A percentile compares a stretch with the other conserved stretches of the same genome.
Evolutionary conservation across 92 coral and sea anemone species (phyloP).

Genomic region (Bergia puertoricense): DNA sequence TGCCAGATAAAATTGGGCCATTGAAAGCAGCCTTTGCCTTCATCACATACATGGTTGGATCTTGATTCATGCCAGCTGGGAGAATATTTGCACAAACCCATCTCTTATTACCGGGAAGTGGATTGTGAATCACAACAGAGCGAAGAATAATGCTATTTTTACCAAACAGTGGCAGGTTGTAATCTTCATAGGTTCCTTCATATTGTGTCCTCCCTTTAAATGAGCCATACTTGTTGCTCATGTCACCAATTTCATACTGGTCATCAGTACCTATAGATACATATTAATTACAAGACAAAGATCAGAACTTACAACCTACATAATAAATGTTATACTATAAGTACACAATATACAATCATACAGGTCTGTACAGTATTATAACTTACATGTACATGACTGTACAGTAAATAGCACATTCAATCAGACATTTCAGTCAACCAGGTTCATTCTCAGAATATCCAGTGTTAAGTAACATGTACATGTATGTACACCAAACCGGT

Average conservation of each 20-base stretch:
- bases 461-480: too few species aligned
- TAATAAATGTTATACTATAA: too few species aligned
- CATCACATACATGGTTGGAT: slow-evolving; percentile 46
- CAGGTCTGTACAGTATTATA: too few species aligned
- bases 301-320: neutral
- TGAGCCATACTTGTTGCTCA: slow-evolving; percentile 88
- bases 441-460: too few species aligned
- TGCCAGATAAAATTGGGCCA: slow-evolving; percentile 79
- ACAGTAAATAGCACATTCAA: too few species aligned
- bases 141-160: slow-evolving; percentile 83
- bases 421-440: too few species aligned
- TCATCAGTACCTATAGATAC: slow-evolving; percentile 79
- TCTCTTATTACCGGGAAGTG: slow-evolving; percentile 61
- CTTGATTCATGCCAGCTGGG: slow-evolving; percentile 11
- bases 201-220: slow-evolving; percentile 53
- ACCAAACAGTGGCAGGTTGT: slow-evolving; percentile 91
- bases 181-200: slow-evolving; percentile 58
- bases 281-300: neutral
- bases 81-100: slow-evolving; percentile 90
- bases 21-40: slow-evolving; percentile 58
- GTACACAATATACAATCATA: too few species aligned
- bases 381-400: too few species aligned
- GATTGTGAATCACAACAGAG: slow-evolving; percentile 85
- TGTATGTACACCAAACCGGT: too few species aligned
- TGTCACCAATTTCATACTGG: slow-evolving; percentile 91